Base-by-base conservation (phyloP, 2,113 vertebrate species). In the Spea multiplicata region DNA sequence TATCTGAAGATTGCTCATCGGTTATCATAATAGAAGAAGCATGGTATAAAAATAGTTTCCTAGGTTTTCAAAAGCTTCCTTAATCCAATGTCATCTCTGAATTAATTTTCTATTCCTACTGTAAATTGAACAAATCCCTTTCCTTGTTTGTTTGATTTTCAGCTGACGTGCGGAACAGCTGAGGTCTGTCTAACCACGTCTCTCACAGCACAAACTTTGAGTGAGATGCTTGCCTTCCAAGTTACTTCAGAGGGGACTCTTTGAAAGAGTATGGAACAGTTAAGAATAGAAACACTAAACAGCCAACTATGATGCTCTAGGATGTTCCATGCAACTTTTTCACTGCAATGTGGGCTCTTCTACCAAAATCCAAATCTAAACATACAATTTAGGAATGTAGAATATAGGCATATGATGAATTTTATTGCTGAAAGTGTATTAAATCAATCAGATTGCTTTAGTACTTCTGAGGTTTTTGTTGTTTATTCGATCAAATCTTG, bases 21-120 rank as follows among this genome's bases (percentile, higher is more conserved):
- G 30, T 30, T 30, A 30, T 30, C 30, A 30, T 30, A 30, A 2
- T 30, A 30, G 30, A 30, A 30, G 30, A 30, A 30, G 30, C 30
- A 2, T 30, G 30, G 30, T 30, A 30, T 30, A 61, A 44, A 80
- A 52, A 61, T 71, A 74, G 71, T 74, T 74, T 80, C 71, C 71
- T 65, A 80, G 62, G 71, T 73, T 45, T 62, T 17, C 62, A 68
- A 80, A 74, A 74, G 71, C 78, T 52, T 73, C 70, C 70, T 73
- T 80, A 80, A 80, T 80, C 77, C 78, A 80, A 80, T 68, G 71
- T 74, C 78, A 80, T 80, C 71, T 80, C 71, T 68, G 78, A 68
- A 80, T 80, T 80, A 80, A 80, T 80, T 80, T 80, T 68, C 71
- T 68, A 80, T 80, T 80, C 62, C 71, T 80, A 80, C 71, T 80